Evolutionary conservation across 2,113 vertebrate species (phyloP), one percentile per base, ranked within the genome.

Genomic region (Vanacampus margaritifer): DNA sequence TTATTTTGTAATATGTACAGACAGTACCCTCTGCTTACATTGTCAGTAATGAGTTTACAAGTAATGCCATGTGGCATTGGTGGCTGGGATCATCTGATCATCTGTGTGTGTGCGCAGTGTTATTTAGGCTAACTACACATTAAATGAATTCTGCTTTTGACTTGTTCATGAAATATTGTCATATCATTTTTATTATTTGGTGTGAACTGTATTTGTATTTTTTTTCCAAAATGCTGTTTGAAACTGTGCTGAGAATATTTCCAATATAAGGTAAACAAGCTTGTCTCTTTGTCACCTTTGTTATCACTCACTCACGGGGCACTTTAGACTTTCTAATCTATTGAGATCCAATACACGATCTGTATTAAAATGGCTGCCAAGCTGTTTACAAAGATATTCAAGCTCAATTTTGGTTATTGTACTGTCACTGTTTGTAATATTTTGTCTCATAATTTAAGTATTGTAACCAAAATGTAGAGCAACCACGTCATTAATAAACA

Each of bases 141-240:
- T 0, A 51, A 24, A 68, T 43, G 16, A 23, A 3, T 8, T 68
- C 35, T 67, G 59, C 62, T 69, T 62, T 61, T 59, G 46, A 41
- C 54, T 69, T 76, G 45, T 60, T 68, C 12, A 70, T 58, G 35
- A 5, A 41, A 64, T 74, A 41, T 54, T 80, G 61, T 70, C 23
- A 43, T 64, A 74, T 64, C 73, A 74, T 70, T 63, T 43, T 72
- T 75, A 72, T 79, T 76, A 32, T 57, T 32, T 57, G 2, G 28
- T 81, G 67, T 78, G 62, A 64, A 65, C 35, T 76, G 76, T 80
- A 64, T 78, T 81, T 87, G 70, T 76, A 83, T 83, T 85, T 76
- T 85, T 78, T 78, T 75, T 19, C 23, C 60, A 58, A 86, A 76
- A 74, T 85, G 69, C 82, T 78, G 77, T 79, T 80, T 81, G 87